These are phyloP conservation scores for Microchrysa polita DNA, from an alignment of 2,888 invertebrate species.

Conservation along the genomic window DNA sequence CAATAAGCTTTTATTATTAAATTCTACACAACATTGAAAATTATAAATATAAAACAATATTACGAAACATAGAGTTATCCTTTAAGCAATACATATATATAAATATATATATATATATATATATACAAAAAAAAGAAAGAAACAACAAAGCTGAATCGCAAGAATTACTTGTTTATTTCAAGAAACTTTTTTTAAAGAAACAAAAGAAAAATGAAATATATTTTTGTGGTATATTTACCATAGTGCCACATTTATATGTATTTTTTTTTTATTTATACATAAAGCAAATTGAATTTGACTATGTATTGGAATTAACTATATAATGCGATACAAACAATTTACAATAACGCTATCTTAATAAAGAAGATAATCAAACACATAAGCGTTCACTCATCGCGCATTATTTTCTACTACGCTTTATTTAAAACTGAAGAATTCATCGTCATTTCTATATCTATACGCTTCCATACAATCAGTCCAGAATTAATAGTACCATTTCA, in stretches of 20 bases:
- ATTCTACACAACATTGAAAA: not conserved
- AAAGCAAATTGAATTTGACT: not conserved
- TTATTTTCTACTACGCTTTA: constrained; percentile 37
- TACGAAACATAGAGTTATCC: constrained; percentile 21
- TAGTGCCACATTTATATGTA: constrained; percentile 31
- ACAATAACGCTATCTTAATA: not conserved
- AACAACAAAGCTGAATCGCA: constrained; percentile 12
- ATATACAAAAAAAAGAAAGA: no score
- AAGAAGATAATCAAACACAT: not conserved
- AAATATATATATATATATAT: no score
- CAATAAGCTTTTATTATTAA: constrained; percentile 37
- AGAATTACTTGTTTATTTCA: constrained; percentile 27
- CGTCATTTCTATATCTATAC: constrained; percentile 25
- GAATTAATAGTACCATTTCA: constrained; percentile 10
- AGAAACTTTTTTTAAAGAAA: constrained; percentile 9
- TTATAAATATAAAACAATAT: constrained; percentile 18
- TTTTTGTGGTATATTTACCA: constrained; percentile 34
- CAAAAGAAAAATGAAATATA: not conserved
- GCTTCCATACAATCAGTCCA: constrained; percentile 33
- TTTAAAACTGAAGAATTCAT: constrained; percentile 20
- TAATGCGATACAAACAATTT: constrained; percentile 8
- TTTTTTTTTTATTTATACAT: constrained; percentile 15
- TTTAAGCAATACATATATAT: constrained; percentile 41
- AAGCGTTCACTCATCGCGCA: constrained; percentile 14
- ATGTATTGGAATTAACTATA: constrained; percentile 7